Evolutionary conservation across 1,140 invertebrate genomes (phyloP), one percentile per base, ranked within the genome.

Genomic region (Drosophila nannoptera): DNA sequence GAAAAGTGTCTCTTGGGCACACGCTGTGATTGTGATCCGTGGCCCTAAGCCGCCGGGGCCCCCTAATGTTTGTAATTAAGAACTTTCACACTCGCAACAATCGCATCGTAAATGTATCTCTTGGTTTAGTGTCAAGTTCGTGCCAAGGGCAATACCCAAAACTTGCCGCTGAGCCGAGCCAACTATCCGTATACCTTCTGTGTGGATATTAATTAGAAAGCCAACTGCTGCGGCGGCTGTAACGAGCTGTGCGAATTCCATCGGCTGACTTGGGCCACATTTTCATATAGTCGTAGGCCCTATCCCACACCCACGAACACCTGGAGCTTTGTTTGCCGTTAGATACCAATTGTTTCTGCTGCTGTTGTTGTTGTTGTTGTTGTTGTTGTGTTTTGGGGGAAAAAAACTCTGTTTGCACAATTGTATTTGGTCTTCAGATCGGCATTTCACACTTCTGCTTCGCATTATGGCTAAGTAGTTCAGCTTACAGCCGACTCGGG

Each of bases 11-110:
- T 86, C 77, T 81, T 81, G 82, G 59, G 73, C 81, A 69, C 80
- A 78, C 69, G 81, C 82, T 87, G 82, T 73, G 82, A 59, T 65
- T 71, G 80, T 78, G 65, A 72, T 68, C 63, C 66, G 78, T 77
- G 53, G 81, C 81, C 81, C 81, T 86, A 84, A 84, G 80, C 77
- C 81, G 76, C 72, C 77, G 72, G 43, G 83, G 73, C 87, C 87
- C 83, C 87, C 87, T 88, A 88, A 88, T 87, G 87, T 87, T 88
- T 82, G 76, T 83, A 86, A 88, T 86, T 87, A 88, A 87, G 80
- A 88, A 88, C 83, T 88, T 88, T 88, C 87, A 88, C 87, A 88
- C 87, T 88, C 87, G 80, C 77, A 86, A 86, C 83, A 88, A 88
- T 87, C 75, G 80, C 81, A 69, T 84, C 80, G 81, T 84, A 86